Conservation (phyloP, 2,888 invertebrate genomes). For the Marasmarcha lunaedactyla region DNA sequence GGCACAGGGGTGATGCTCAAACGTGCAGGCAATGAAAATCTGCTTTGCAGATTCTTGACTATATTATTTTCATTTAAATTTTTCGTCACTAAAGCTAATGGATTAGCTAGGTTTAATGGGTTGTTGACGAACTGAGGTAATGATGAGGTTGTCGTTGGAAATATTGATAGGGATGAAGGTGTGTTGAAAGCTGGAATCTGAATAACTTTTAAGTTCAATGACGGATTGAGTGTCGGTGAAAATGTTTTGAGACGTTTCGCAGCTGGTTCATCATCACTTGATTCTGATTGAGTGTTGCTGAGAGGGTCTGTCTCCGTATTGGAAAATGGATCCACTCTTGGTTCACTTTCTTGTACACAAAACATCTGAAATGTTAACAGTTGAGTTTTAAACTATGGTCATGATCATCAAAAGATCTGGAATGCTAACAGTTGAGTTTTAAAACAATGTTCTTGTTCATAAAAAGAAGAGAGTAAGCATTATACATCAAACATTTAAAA, state of each 20-base stretch:
- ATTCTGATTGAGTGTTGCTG: conserved; percentile 31
- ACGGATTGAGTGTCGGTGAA: conserved; percentile 22
- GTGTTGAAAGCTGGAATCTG: conserved; percentile 53
- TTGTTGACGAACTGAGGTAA: conserved; percentile 58
- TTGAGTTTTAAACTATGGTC: not conserved
- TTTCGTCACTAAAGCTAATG: conserved; percentile 32
- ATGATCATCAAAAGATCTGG: not conserved
- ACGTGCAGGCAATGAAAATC: conserved; percentile 48
- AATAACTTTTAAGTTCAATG: conserved; percentile 51
- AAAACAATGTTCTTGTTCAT: not conserved
- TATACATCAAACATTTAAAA: no score
- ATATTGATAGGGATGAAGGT: conserved; percentile 44
- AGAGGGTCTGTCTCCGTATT: conserved; percentile 32
- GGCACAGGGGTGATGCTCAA: conserved; percentile 45
- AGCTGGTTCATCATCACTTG: conserved; percentile 49
- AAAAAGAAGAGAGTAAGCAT: not conserved
- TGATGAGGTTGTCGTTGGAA: conserved; percentile 27
- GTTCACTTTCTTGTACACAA: conserved; percentile 52
- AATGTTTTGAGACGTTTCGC: conserved; percentile 40
- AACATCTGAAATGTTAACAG: conserved; percentile 42
- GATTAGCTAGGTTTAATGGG: conserved; percentile 51
- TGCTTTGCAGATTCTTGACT: conserved; percentile 42
- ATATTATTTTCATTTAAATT: conserved; percentile 27
- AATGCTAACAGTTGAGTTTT: not conserved
- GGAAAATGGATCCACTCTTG: conserved; percentile 35